A percentile compares a stretch with the other conserved stretches of the same genome.
Evolutionary conservation across 2,113 vertebrate genomes (phyloP).

Genomic region (Ophiodon elongatus): DNA sequence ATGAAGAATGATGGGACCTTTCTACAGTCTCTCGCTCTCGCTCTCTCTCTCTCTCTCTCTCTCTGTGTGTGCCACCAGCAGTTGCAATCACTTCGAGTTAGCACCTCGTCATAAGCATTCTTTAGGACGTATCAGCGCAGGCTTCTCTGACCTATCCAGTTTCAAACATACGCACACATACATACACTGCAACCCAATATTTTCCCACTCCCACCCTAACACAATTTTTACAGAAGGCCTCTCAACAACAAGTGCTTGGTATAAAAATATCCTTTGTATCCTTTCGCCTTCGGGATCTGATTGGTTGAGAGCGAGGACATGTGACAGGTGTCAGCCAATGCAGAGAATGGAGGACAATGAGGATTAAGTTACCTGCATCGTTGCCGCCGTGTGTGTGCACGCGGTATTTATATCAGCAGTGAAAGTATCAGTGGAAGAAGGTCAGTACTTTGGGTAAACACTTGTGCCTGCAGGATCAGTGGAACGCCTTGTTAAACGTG

Average conservation of each 20-base stretch:
- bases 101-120: slow-evolving; percentile 84
- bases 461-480: slow-evolving; percentile 55
- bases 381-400: slow-evolving; percentile 43
- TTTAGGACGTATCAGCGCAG: slow-evolving; percentile 82
- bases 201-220: slow-evolving; percentile 57
- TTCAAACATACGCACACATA: slow-evolving; percentile 51
- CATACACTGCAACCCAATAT: slow-evolving; percentile 63
- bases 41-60: slow-evolving; percentile 14
- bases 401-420: slow-evolving; percentile 76
- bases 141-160: slow-evolving; percentile 66
- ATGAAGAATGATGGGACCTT: slow-evolving; percentile 61
- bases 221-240: slow-evolving; percentile 69
- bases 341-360: slow-evolving; percentile 54
- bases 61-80: slow-evolving; percentile 61
- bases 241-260: slow-evolving; percentile 72
- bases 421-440: slow-evolving; percentile 68
- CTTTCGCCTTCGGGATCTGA: slow-evolving; percentile 32
- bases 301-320: slow-evolving; percentile 58
- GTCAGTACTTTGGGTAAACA: slow-evolving; percentile 74
- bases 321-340: slow-evolving; percentile 66
- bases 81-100: slow-evolving; percentile 82
- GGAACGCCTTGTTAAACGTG: slow-evolving; percentile 52
- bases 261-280: slow-evolving; percentile 74
- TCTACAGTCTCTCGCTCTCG: slow-evolving; percentile 32
- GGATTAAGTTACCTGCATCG: slow-evolving; percentile 64